Conservation (phyloP, 1,140 invertebrate genomes). For the Drosophila mayri region DNA sequence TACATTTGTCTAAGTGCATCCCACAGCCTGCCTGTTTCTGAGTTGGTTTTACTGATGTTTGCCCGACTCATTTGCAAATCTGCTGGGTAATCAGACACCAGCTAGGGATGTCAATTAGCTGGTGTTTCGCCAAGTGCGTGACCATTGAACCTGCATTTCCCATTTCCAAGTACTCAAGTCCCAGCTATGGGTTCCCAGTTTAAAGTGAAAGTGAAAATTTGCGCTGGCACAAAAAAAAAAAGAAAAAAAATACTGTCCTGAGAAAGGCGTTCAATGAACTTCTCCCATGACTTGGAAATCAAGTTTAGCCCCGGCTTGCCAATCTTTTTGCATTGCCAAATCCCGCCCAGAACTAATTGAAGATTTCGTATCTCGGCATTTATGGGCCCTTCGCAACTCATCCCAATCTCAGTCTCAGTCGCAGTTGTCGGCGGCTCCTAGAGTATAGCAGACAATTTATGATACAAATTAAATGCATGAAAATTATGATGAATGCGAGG, state of each 20-base stretch:
- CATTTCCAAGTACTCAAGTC: constrained; percentile 23
- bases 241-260: constrained; percentile 3
- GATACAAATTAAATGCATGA: constrained; percentile 79
- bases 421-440: constrained; percentile 28
- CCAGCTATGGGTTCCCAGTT: constrained; percentile 9
- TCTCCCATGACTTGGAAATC: constrained; percentile 17
- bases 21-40: constrained; percentile 17
- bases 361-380: constrained; percentile 49
- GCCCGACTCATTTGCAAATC: constrained; percentile 68
- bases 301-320: constrained; percentile 4
- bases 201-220: constrained; percentile 67
- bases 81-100: constrained; percentile 58
- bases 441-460: constrained; percentile 69
- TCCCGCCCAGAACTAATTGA: constrained; percentile 46
- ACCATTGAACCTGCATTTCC: constrained; percentile 55
- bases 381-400: constrained; percentile 39
- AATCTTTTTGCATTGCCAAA: background rate
- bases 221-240: background rate
- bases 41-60: constrained; percentile 34
- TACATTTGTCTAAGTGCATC: background rate
- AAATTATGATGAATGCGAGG: constrained; percentile 82
- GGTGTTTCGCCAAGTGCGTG: constrained; percentile 52
- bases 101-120: constrained; percentile 55
- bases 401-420: constrained; percentile 50
- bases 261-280: constrained; percentile 36